Evolutionary conservation across 2,797 vertebrate genomes (phyloP).

Genomic region (Poeciliopsis paucimaculata): DNA sequence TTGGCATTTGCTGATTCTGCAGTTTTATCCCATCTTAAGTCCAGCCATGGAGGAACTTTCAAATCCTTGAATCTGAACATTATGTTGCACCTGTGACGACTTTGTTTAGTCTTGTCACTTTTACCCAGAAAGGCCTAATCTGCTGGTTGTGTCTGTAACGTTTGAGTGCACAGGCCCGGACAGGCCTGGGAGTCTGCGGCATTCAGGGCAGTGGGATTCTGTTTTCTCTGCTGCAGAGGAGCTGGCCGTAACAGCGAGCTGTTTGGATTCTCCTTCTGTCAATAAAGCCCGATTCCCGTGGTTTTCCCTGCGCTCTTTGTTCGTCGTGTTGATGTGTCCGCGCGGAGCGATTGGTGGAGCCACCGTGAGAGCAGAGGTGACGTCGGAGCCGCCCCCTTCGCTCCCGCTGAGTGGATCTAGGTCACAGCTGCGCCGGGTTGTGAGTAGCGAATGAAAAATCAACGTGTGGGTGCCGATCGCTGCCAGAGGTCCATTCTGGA

Average conservation of each 20-base stretch:
- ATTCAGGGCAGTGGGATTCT: conserved; percentile 57
- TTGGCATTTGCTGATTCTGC: not conserved
- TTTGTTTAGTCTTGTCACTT: conserved; percentile 61
- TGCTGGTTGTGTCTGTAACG: conserved; percentile 45
- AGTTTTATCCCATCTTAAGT: conserved; percentile 4
- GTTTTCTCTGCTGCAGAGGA: conserved; percentile 31
- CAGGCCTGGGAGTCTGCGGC: conserved; percentile 64
- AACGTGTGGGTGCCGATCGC: conserved; percentile 7
- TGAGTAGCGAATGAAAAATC: conserved; percentile 17
- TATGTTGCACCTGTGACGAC: conserved; percentile 42
- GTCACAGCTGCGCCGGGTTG: conserved; percentile 53
- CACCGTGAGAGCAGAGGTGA: conserved; percentile 61
- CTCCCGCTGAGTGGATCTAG: conserved; percentile 58
- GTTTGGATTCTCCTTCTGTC: conserved; percentile 47
- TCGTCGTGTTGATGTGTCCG: conserved; percentile 17
- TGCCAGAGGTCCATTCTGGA: too few species aligned
- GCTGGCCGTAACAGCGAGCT: conserved; percentile 24
- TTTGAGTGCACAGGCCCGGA: conserved; percentile 65
- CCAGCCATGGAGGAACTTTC: not conserved
- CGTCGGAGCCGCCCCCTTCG: conserved; percentile 32
- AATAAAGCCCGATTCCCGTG: conserved; percentile 41
- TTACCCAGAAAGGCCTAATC: conserved; percentile 40
- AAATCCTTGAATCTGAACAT: conserved; percentile 3
- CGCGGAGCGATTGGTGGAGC: conserved; percentile 38
- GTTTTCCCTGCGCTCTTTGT: conserved; percentile 42